phyloP scores from a whole-genome alignment of 1,140 invertebrate genomes.

The Bathynomus jamesi region DNA sequence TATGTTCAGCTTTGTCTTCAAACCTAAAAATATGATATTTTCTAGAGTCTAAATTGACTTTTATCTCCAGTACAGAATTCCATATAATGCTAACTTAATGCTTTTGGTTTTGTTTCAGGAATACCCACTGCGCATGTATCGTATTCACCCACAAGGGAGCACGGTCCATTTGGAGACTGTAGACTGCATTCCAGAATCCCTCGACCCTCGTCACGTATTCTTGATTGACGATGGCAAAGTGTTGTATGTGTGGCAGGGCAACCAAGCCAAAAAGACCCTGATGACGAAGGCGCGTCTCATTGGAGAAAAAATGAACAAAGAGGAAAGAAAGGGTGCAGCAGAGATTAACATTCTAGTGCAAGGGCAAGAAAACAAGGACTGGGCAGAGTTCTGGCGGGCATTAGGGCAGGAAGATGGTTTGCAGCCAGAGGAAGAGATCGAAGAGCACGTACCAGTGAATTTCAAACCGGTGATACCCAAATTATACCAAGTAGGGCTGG shows the following conservation, averaged over 20 bases:
- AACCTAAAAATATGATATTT: too few relatives aligned
- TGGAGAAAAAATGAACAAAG: constrained; percentile 98
- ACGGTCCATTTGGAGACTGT: constrained; percentile 90
- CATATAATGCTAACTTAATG: too few relatives aligned
- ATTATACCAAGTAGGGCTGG: constrained; percentile 88
- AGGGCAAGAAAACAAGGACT: constrained; percentile 73
- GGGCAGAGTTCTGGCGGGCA: constrained; percentile 70
- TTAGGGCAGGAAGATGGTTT: constrained; percentile 51
- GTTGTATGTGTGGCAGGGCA: constrained; percentile 51
- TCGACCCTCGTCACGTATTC: constrained; percentile 90
- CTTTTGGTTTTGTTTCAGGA: constrained; percentile 58
- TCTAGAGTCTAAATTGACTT: too few relatives aligned
- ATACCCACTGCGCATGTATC: constrained; percentile 73
- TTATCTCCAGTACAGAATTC: too few relatives aligned
- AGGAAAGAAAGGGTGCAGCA: constrained; percentile 90
- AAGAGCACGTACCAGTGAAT: constrained; percentile 74
- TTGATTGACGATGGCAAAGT: constrained; percentile 77
- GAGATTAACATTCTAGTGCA: constrained; percentile 80
- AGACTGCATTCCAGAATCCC: constrained; percentile 54
- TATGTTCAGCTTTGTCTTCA: not conserved
- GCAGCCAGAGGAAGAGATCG: constrained; percentile 38
- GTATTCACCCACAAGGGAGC: constrained; percentile 75
- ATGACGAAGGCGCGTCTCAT: constrained; percentile 88
- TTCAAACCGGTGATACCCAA: constrained; percentile 67
- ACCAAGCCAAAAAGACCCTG: constrained; percentile 85